Percentiles rank a stretch among this genome's conserved stretches.
Evolutionary conservation across 92 coral and sea anemone genomes (phyloP).

Genomic region (Epizoanthus illoricatus): DNA sequence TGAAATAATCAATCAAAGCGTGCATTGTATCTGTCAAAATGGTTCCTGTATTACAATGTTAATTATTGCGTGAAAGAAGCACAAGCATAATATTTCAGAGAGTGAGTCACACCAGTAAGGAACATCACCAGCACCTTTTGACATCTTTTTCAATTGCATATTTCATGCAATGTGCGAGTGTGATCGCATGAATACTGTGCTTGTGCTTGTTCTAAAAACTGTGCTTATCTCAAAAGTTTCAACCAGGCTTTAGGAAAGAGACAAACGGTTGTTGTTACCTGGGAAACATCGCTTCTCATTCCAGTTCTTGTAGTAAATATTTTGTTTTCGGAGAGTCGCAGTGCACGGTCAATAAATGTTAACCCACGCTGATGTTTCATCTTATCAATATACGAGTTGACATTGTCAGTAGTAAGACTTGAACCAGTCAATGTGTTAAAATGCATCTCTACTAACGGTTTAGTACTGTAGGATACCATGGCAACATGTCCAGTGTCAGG

Average conservation of each 20-base stretch:
- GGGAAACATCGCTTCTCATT: constrained; percentile 23
- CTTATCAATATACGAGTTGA: not conserved
- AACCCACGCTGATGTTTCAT: constrained; percentile 16
- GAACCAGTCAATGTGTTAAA: not conserved
- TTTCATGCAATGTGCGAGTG: too few relatives aligned
- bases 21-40: too few relatives aligned
- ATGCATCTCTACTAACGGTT: not conserved
- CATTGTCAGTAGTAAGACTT: not conserved
- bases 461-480: not conserved
- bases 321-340: not conserved
- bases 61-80: too few relatives aligned
- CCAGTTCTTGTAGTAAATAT: constrained; percentile 8
- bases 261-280: constrained; percentile 2
- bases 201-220: not conserved
- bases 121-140: too few relatives aligned
- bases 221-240: too few relatives aligned
- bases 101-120: too few relatives aligned
- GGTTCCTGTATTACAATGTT: too few relatives aligned
- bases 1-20: too few relatives aligned
- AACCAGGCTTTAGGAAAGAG: not conserved
- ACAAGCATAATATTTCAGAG: too few relatives aligned
- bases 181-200: not conserved
- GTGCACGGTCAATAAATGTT: constrained; percentile 22
- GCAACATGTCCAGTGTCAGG: too few relatives aligned
- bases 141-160: too few relatives aligned